phyloP scores from a whole-genome alignment of 2,888 invertebrate species.

The Elegia similella region DNA sequence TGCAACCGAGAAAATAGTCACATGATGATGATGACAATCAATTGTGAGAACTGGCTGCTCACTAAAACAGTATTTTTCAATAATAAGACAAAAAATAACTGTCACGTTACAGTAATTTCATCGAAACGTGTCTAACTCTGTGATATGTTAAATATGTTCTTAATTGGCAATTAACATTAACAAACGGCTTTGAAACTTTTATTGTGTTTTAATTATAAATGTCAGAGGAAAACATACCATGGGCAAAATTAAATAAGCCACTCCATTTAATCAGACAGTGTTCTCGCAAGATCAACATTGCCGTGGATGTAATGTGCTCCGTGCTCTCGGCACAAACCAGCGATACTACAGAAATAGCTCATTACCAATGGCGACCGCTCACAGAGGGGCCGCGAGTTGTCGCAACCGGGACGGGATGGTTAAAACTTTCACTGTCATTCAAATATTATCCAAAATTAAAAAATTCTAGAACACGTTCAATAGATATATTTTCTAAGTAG shows the following conservation, averaged over 20 bases:
- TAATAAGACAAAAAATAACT: too few relatives aligned
- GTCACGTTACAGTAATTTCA: too few relatives aligned
- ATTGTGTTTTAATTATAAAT: slow-evolving; percentile 65
- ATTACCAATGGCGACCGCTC: background rate
- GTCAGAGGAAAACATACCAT: slow-evolving; percentile 51
- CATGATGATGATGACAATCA: too few relatives aligned
- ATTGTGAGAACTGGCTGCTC: too few relatives aligned
- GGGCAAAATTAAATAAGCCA: slow-evolving; percentile 44
- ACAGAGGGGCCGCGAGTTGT: background rate
- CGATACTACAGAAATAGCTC: background rate
- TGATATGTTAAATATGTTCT: background rate
- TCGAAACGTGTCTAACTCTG: slow-evolving; percentile 10
- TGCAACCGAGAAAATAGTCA: too few relatives aligned
- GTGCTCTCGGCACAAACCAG: background rate
- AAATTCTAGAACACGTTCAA: too few relatives aligned
- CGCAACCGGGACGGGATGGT: too few relatives aligned
- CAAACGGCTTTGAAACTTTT: slow-evolving; percentile 28
- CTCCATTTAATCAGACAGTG: slow-evolving; percentile 60
- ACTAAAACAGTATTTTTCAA: too few relatives aligned
- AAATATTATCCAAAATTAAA: too few relatives aligned
- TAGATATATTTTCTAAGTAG: too few relatives aligned
- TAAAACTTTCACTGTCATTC: too few relatives aligned
- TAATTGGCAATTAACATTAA: background rate
- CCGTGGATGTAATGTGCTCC: slow-evolving; percentile 32
- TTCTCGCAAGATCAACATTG: slow-evolving; percentile 61